Evolutionary conservation across 2,113 vertebrate species (phyloP).

Genomic region (Eurystomus gularis): DNA sequence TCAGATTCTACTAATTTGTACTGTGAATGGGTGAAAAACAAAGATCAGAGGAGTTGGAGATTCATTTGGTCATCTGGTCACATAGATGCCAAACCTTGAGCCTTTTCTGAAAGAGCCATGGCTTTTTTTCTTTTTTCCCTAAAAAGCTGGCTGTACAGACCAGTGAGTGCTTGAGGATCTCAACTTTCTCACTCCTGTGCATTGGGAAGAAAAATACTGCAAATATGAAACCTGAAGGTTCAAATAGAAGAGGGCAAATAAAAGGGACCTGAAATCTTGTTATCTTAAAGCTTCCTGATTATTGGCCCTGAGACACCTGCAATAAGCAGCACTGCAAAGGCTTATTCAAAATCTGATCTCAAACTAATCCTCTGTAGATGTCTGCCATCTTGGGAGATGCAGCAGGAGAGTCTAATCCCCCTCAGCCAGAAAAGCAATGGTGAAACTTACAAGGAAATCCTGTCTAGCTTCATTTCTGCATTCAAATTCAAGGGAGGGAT

Average conservation of each 20-base stretch:
- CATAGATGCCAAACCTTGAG: not conserved
- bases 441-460: not conserved
- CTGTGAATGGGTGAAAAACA: not conserved
- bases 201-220: not conserved
- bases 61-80: not conserved
- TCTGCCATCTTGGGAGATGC: not conserved
- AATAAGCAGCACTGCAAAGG: not conserved
- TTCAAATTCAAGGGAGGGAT: not conserved
- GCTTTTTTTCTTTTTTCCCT: not conserved
- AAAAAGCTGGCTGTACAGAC: not conserved
- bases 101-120: not conserved
- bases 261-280: not conserved
- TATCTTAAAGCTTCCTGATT: not conserved
- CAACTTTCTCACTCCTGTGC: not conserved
- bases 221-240: not conserved
- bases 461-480: not conserved
- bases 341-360: not conserved
- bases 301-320: not conserved
- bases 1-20: not conserved
- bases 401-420: not conserved
- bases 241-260: not conserved
- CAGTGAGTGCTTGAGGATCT: not conserved
- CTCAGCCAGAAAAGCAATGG: not conserved
- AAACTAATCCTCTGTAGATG: not conserved
- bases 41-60: not conserved